phyloP scores from a whole-genome alignment of 2,888 invertebrate genomes.

The Cheilosia grossa region DNA sequence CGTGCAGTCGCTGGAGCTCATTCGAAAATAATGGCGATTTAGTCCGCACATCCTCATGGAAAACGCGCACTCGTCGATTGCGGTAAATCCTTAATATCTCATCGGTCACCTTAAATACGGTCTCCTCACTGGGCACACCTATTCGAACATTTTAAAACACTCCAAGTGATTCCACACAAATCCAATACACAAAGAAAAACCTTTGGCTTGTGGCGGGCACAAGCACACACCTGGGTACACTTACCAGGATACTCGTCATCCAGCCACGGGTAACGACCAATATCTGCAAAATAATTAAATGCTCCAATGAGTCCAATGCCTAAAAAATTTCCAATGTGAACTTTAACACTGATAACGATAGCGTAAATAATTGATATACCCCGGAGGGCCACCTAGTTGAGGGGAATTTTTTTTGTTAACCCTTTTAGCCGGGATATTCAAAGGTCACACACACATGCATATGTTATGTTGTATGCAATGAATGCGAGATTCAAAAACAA shows the following conservation, averaged over 20 bases:
- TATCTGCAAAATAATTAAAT: conserved; percentile 69
- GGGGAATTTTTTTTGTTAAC: conserved; percentile 9
- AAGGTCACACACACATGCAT: too few relatives aligned
- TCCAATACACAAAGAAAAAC: background rate
- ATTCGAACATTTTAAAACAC: conserved; percentile 11
- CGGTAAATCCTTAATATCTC: conserved; percentile 80
- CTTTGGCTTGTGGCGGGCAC: background rate
- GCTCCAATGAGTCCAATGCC: conserved; percentile 53
- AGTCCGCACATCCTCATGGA: conserved; percentile 80
- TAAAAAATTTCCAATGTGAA: conserved; percentile 44
- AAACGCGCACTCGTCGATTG: conserved; percentile 79
- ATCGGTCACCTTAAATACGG: conserved; percentile 80
- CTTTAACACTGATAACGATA: conserved; percentile 67
- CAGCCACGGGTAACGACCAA: conserved; percentile 74
- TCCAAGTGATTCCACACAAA: background rate
- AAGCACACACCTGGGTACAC: conserved; percentile 73
- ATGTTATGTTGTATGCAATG: conserved; percentile 21
- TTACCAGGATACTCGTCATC: conserved; percentile 75
- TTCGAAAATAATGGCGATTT: conserved; percentile 79
- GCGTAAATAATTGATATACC: conserved; percentile 65
- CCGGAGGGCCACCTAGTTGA: conserved; percentile 41
- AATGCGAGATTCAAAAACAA: conserved; percentile 40
- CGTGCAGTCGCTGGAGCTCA: conserved; percentile 78
- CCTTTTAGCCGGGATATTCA: background rate
- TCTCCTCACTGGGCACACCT: conserved; percentile 80